Conservation (phyloP, 2,888 invertebrate genomes). For the Erebia palarica region DNA sequence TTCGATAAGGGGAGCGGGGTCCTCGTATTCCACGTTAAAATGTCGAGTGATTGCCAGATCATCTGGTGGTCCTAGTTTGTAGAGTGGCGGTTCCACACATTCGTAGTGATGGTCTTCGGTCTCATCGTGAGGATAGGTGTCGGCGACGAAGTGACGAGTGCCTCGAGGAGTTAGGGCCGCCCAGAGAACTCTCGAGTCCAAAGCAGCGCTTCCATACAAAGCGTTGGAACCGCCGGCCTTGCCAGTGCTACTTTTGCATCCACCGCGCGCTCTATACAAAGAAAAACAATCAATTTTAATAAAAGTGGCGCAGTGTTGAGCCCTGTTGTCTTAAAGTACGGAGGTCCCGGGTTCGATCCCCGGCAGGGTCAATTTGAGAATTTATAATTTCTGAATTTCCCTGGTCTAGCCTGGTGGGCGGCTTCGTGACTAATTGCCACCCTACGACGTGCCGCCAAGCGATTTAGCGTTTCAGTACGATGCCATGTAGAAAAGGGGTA, state of each 20-base stretch:
- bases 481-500: no score
- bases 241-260: slow-evolving; percentile 81
- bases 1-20: slow-evolving; percentile 88
- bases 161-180: slow-evolving; percentile 92
- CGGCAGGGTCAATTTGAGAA: no score
- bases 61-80: slow-evolving; percentile 76
- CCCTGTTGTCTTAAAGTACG: no score
- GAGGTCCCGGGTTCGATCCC: no score
- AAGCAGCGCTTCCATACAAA: slow-evolving; percentile 76
- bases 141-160: slow-evolving; percentile 89
- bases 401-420: no score
- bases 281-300: slow-evolving; percentile 5
- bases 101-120: slow-evolving; percentile 87
- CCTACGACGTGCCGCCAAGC: no score
- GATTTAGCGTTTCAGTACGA: no score
- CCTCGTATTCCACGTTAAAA: slow-evolving; percentile 91
- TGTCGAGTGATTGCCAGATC: slow-evolving; percentile 86
- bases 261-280: slow-evolving; percentile 67
- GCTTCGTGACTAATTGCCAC: no score
- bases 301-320: not conserved
- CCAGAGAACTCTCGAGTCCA: slow-evolving; percentile 89
- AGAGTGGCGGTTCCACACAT: slow-evolving; percentile 84
- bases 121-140: slow-evolving; percentile 84
- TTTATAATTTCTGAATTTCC: no score
- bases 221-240: slow-evolving; percentile 76